Percentiles rank a stretch among this genome's conserved stretches.
These are phyloP conservation scores for Zoanthus solanderi DNA, from an alignment of 92 coral and sea anemone species.

Conservation along the genomic window DNA sequence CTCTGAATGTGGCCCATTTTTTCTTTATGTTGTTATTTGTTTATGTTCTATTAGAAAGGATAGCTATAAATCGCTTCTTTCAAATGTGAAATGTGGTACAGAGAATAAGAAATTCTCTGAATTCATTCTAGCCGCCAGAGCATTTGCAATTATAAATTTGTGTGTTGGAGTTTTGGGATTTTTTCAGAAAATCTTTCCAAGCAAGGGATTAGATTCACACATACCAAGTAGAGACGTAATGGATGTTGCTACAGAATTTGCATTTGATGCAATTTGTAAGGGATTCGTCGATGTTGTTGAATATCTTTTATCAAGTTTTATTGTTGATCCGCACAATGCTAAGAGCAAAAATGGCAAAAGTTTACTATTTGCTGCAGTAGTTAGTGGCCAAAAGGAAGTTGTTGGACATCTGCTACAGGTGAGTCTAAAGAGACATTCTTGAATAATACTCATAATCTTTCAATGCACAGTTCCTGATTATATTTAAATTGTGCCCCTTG, in stretches of 20 bases:
- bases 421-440: not conserved
- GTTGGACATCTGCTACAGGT: conserved; percentile 75
- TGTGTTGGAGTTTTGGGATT: conserved; percentile 75
- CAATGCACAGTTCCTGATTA: no score
- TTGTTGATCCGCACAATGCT: conserved; percentile 56
- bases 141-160: conserved; percentile 84
- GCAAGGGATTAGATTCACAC: conserved; percentile 15
- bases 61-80: conserved; percentile 77
- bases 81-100: conserved; percentile 86
- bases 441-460: no score
- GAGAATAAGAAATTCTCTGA: conserved; percentile 79
- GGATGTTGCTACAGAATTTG: conserved; percentile 71
- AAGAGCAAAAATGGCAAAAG: conserved; percentile 61
- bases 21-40: conserved; percentile 72
- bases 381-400: conserved; percentile 71
- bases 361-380: conserved; percentile 78
- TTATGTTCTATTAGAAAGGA: conserved; percentile 85
- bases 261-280: conserved; percentile 80
- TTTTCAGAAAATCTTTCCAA: conserved; percentile 54
- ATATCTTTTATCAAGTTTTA: conserved; percentile 63
- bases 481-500: no score
- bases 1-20: conserved; percentile 60
- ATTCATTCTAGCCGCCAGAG: conserved; percentile 82
- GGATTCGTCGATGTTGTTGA: conserved; percentile 82
- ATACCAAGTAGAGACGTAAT: conserved; percentile 55